Conservation (phyloP, 2,113 vertebrate genomes). For the Choloepus hoffmanni region DNA sequence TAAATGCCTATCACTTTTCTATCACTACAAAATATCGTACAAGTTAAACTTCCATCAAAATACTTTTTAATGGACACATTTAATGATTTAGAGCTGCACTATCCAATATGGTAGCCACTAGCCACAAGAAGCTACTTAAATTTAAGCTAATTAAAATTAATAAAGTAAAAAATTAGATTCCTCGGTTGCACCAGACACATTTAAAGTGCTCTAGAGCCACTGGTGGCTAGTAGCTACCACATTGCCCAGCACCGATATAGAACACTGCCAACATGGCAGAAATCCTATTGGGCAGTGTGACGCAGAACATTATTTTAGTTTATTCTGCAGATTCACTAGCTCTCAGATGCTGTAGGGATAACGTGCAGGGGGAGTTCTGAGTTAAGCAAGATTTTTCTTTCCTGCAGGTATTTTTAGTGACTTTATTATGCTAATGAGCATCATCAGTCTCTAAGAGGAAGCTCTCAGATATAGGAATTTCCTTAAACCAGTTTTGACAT, state of each 20-base stretch:
- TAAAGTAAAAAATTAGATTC: not conserved
- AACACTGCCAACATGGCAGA: not conserved
- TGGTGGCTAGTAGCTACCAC: not conserved
- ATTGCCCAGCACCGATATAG: not conserved
- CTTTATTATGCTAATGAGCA: not conserved
- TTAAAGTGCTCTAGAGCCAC: not conserved
- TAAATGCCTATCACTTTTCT: not conserved
- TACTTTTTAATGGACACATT: not conserved
- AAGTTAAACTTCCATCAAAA: not conserved
- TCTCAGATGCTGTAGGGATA: not conserved
- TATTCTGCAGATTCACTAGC: not conserved
- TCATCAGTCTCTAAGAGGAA: not conserved
- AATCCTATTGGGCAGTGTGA: not conserved
- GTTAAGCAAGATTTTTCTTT: not conserved
- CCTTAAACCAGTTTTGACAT: not conserved
- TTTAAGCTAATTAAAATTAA: constrained; percentile 40
- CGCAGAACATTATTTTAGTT: not conserved
- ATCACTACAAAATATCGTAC: not conserved
- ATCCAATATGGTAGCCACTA: not conserved
- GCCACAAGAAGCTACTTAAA: not conserved
- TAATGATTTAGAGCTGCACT: not conserved
- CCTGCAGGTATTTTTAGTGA: not conserved
- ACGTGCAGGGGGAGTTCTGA: not conserved
- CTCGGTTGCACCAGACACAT: not conserved
- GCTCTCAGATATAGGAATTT: not conserved